phyloP scores from a whole-genome alignment of 2,797 vertebrate genomes.

The Lacerta bilineata region DNA sequence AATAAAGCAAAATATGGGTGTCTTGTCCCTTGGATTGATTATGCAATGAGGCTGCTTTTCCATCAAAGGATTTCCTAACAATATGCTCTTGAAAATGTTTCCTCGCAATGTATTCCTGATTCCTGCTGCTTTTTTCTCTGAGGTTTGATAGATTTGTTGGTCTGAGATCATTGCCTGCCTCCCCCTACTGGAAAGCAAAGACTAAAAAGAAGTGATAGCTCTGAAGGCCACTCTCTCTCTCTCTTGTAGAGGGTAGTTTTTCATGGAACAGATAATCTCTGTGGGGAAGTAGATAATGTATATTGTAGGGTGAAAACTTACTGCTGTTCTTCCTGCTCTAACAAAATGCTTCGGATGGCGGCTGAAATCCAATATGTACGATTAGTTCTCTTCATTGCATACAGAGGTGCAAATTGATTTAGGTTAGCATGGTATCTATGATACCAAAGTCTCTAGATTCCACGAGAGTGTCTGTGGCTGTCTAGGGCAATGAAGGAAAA shows the following conservation, averaged over 20 bases:
- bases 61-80: constrained; percentile 26
- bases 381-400: constrained; percentile 14
- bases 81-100: constrained; percentile 4
- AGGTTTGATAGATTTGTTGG: constrained; percentile 4
- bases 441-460: neutral
- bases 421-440: neutral
- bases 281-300: constrained; percentile 24
- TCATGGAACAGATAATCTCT: constrained; percentile 31
- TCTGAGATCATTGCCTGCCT: constrained; percentile 10
- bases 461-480: neutral
- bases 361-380: constrained; percentile 38
- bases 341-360: constrained; percentile 37
- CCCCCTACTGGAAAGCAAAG: fast-evolving
- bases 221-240: neutral
- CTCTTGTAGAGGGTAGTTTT: constrained; percentile 40
- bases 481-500: neutral
- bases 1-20: neutral
- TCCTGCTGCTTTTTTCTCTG: neutral
- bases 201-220: constrained; percentile 3
- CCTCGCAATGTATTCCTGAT: neutral
- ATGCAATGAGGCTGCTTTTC: neutral
- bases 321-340: constrained; percentile 47
- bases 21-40: neutral
- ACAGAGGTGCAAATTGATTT: constrained; percentile 39
- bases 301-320: neutral